Conservation (phyloP, 2,888 invertebrate species). For the Macroteleia sp. region DNA sequence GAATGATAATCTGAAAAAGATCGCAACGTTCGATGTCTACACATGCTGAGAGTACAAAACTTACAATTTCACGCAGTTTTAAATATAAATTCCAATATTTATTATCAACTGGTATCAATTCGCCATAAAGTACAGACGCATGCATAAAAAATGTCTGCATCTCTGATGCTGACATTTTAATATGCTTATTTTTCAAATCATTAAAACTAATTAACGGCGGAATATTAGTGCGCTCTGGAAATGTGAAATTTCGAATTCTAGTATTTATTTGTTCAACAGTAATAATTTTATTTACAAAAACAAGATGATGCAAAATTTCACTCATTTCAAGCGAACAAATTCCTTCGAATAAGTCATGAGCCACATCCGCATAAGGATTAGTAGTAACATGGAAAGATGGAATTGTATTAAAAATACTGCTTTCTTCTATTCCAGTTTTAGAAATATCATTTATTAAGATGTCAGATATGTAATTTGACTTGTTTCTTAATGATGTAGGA, state of each 20-base stretch:
- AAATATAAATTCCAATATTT: conserved; percentile 35
- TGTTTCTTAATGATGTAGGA: conserved; percentile 1
- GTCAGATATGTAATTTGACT: conserved; percentile 3
- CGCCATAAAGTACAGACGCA: conserved; percentile 29
- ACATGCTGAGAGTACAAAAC: background rate
- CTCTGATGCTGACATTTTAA: conserved; percentile 60
- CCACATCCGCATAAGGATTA: conserved; percentile 30
- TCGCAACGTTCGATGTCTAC: conserved; percentile 23
- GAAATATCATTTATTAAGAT: conserved; percentile 2
- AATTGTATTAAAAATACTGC: background rate
- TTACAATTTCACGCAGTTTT: conserved; percentile 13
- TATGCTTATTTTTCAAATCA: conserved; percentile 2
- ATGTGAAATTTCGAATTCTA: conserved; percentile 24
- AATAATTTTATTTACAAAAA: conserved; percentile 6
- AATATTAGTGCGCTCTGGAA: conserved; percentile 23
- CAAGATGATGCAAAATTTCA: conserved; percentile 38
- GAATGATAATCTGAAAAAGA: background rate
- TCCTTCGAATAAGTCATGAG: conserved; percentile 57
- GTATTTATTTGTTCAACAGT: conserved; percentile 13
- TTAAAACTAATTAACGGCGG: conserved; percentile 28
- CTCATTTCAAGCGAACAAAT: conserved; percentile 38
- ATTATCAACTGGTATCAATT: conserved; percentile 33
- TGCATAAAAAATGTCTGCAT: conserved; percentile 44
- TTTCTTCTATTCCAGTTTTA: conserved; percentile 20
- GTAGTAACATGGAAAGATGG: background rate